Conservation (phyloP, 1,140 invertebrate genomes). For the Drosophila sp. region DNA sequence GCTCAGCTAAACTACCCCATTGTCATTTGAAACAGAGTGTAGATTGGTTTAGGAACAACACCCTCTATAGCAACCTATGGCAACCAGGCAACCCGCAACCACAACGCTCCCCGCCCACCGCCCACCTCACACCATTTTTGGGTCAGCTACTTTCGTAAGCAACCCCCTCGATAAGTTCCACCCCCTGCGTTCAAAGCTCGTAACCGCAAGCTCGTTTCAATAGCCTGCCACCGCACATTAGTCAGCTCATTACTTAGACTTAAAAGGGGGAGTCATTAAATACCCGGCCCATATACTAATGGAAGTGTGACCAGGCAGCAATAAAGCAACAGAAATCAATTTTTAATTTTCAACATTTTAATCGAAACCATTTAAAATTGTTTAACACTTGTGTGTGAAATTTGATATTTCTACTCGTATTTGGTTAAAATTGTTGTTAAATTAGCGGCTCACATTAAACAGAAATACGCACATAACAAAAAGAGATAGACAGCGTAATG, state of each 20-base stretch:
- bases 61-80: conserved; percentile 25
- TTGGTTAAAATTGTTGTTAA: conserved; percentile 65
- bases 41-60: too few relatives aligned
- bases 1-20: not conserved
- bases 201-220: conserved; percentile 62
- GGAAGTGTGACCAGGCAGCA: conserved; percentile 42
- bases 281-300: conserved; percentile 24
- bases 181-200: conserved; percentile 2
- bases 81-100: conserved; percentile 51
- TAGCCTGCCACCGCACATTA: conserved; percentile 47
- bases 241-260: conserved; percentile 23
- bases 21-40: not conserved
- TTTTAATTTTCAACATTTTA: conserved; percentile 54
- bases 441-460: conserved; percentile 59
- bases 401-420: too few relatives aligned
- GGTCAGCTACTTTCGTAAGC: not conserved
- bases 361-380: conserved; percentile 56
- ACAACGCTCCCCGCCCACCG: not conserved
- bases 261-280: conserved; percentile 34
- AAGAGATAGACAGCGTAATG: not conserved
- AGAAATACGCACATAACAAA: conserved; percentile 18
- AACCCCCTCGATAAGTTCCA: conserved; percentile 14
- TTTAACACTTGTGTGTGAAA: conserved; percentile 68
- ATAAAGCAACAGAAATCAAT: conserved; percentile 47
- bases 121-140: not conserved